Base-by-base conservation (phyloP, 2,797 vertebrate species). In the Acrocephalus scirpaceus region DNA sequence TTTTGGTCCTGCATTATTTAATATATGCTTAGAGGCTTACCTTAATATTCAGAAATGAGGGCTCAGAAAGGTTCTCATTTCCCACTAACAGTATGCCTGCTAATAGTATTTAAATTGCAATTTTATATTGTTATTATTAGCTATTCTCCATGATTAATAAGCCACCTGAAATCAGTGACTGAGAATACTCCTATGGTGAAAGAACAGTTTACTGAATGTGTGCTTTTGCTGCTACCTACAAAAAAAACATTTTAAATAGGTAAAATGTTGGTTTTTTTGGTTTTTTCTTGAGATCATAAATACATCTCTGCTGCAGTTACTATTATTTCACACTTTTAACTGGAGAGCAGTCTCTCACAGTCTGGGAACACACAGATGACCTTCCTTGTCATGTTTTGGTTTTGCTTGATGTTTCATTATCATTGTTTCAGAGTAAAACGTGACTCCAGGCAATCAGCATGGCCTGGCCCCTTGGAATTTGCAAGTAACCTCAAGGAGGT, bases 61-160 rank as follows among this genome's bases (percentile, higher is more conserved):
- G 23, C 26, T 30, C 15, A 64, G 50, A 58, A 86, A 66, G 66
- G 44, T 32, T 64, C 40, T 78, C 3, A 7, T 85, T 85, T 93
- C 54, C 42, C 56, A n/a, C 42, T 58, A 38, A 54, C 40, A 16
- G 27, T 44, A 23, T 60, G 51, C 34, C 53, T 71, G 42, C 47
- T 75, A 70, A 93, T 67, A 73, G 38, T 69, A 58, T 92, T 95
- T 77, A 74, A 82, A 85, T 82, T 51, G 45, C 48, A 61, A 9
- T 71, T 76, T 45, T 66, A 19, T 42, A 9, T 45, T 38, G 44
- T 76, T 76, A 32, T 65, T 85, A 50, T 58, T 81, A 80, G 54
- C 73, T 75, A 1, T 72, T 86, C 36, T 60, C 45, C 30, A 6
- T 51, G 44, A 91, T 93, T 84, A 84, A 69, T 71, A 60, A 81